phyloP scores from a whole-genome alignment of 2,113 vertebrate genomes.

The Cranoglanis bouderius region DNA sequence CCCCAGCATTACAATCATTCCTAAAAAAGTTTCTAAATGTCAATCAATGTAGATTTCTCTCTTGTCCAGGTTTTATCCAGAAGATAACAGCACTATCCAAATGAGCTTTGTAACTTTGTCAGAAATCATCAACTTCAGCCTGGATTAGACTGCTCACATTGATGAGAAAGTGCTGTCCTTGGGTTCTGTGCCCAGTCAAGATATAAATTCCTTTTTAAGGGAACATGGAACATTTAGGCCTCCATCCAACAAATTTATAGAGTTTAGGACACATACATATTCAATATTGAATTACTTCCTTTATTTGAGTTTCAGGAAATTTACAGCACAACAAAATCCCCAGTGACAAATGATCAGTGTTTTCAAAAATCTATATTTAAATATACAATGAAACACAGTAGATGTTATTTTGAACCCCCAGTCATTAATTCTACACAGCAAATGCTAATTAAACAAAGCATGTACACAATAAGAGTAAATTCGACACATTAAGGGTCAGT shows the following conservation, averaged over 20 bases:
- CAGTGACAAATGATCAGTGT: neutral
- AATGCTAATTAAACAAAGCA: neutral
- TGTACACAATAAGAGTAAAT: neutral
- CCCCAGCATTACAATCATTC: neutral
- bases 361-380: neutral
- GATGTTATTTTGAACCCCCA: neutral
- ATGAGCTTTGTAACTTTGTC: neutral
- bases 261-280: neutral
- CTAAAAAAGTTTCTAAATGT: neutral
- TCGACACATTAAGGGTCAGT: neutral
- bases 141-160: constrained; percentile 17
- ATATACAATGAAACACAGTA: neutral
- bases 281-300: neutral
- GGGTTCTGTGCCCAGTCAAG: constrained; percentile 7
- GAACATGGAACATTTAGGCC: neutral
- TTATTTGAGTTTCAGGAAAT: neutral
- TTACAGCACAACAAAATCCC: neutral
- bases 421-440: neutral
- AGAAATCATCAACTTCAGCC: constrained; percentile 4
- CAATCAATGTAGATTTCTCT: neutral
- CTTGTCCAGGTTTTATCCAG: neutral
- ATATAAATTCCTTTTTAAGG: neutral
- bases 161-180: neutral
- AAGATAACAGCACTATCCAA: constrained; percentile 7
- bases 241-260: neutral